Percentiles rank a stretch among this genome's conserved stretches.
Conservation (phyloP, 2,888 invertebrate genomes). For the Drosophila pseudotakahashii region DNA sequence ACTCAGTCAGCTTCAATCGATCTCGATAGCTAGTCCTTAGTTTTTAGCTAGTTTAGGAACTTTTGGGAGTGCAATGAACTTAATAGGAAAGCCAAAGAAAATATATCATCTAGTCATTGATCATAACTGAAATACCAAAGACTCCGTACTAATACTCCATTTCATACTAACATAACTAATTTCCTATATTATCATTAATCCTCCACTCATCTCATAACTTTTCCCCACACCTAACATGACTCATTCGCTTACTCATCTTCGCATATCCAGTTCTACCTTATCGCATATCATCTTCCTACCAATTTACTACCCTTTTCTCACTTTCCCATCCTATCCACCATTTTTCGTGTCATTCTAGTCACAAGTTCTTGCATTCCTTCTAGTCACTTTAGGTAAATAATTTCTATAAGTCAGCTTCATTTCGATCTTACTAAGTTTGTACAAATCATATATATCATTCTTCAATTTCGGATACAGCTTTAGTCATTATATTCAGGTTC, state of each 20-base stretch:
- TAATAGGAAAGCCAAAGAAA: constrained; percentile 1
- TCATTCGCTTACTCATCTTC: constrained; percentile 3
- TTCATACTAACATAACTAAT: background rate
- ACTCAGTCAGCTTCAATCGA: constrained; percentile 73
- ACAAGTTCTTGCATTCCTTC: constrained; percentile 47
- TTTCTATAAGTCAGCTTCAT: constrained; percentile 20
- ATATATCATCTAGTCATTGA: background rate
- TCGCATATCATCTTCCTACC: background rate
- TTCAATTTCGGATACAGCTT: constrained; percentile 56
- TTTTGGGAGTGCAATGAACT: constrained; percentile 34
- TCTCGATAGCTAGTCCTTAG: constrained; percentile 57
- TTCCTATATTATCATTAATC: background rate
- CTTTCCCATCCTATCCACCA: background rate
- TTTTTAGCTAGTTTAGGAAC: constrained; percentile 10
- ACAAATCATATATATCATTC: constrained; percentile 14
- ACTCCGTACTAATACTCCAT: background rate
- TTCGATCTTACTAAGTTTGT: constrained; percentile 25
- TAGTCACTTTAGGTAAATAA: constrained; percentile 48
- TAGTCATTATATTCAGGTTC: constrained; percentile 46
- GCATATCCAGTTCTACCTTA: background rate
- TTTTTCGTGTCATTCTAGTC: constrained; percentile 52
- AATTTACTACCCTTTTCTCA: constrained; percentile 1
- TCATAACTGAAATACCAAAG: constrained; percentile 4
- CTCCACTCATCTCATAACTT: background rate
- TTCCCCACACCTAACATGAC: background rate